These are phyloP conservation scores for Blera fallax DNA, from an alignment of 2,888 invertebrate species.

Conservation along the genomic window DNA sequence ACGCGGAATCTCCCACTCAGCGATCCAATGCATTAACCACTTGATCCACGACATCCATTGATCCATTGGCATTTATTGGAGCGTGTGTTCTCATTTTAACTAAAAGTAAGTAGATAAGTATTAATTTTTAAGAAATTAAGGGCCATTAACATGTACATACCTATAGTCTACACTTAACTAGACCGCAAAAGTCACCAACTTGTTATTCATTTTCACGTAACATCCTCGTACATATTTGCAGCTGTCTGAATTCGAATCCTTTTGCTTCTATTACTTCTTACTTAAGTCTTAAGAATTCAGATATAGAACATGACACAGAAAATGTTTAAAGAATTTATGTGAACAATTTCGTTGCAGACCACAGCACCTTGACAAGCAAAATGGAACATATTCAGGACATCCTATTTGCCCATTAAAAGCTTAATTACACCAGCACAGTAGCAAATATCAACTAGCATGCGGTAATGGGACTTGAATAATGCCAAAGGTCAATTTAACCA, in stretches of 20 bases:
- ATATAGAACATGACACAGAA: constrained; percentile 30
- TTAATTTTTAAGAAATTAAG: too few relatives aligned
- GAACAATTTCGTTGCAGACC: neutral
- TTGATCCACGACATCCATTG: too few relatives aligned
- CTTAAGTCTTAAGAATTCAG: neutral
- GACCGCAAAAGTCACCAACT: neutral
- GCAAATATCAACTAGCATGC: constrained; percentile 23
- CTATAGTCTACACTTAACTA: too few relatives aligned
- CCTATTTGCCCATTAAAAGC: constrained; percentile 1
- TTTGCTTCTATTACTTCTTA: neutral
- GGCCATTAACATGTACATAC: too few relatives aligned
- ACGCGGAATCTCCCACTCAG: too few relatives aligned
- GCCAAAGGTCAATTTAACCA: constrained; percentile 61
- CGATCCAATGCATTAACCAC: too few relatives aligned
- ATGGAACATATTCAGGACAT: constrained; percentile 28
- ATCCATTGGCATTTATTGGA: too few relatives aligned
- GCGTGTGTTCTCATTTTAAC: too few relatives aligned
- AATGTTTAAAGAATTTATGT: neutral
- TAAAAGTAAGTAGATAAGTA: too few relatives aligned
- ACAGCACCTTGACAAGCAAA: constrained; percentile 32
- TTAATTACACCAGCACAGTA: constrained; percentile 35
- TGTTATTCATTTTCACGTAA: neutral
- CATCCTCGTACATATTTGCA: too few relatives aligned
- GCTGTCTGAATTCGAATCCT: neutral
- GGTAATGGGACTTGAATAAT: constrained; percentile 45